Percentiles rank a stretch among this genome's conserved stretches.
Evolutionary conservation across 2,888 invertebrate species (phyloP).

Genomic region (Gandaritis pyraliata): DNA sequence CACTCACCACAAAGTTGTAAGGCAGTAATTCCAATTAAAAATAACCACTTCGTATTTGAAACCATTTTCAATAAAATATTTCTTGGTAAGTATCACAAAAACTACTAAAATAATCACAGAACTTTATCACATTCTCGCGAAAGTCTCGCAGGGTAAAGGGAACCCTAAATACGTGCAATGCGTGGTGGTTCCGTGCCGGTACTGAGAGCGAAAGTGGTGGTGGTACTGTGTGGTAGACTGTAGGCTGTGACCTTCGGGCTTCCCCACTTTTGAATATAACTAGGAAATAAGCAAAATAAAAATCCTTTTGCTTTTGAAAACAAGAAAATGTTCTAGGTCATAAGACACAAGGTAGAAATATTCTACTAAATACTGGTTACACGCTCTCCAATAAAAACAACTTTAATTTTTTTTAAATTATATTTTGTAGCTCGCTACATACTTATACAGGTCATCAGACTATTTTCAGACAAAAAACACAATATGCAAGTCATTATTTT

Average conservation of each 20-base stretch:
- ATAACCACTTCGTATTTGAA: conserved; percentile 66
- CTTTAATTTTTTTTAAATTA: no score
- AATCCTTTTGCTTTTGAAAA: background rate
- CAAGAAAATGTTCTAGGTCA: no score
- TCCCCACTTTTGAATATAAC: conserved; percentile 52
- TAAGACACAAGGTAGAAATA: background rate
- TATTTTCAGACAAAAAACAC: no score
- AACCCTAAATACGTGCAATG: conserved; percentile 53
- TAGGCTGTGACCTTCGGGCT: conserved; percentile 54
- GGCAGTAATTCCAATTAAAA: conserved; percentile 71
- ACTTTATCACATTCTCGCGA: conserved; percentile 26
- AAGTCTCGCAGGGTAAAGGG: conserved; percentile 11
- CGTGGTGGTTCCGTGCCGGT: conserved; percentile 57
- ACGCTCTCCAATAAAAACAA: no score
- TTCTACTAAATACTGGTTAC: no score
- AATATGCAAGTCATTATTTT: no score
- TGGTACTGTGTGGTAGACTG: conserved; percentile 40
- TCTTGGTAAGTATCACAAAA: conserved; percentile 32
- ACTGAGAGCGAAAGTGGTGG: conserved; percentile 77
- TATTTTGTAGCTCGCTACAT: no score
- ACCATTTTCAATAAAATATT: conserved; percentile 56
- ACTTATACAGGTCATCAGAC: no score
- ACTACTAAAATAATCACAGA: conserved; percentile 24
- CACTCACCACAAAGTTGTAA: conserved; percentile 67
- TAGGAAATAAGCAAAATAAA: conserved; percentile 10